Evolutionary conservation across 53 echinoderm and acorn worm genomes (phyloP).

Genomic region (Stichopus horrens): DNA sequence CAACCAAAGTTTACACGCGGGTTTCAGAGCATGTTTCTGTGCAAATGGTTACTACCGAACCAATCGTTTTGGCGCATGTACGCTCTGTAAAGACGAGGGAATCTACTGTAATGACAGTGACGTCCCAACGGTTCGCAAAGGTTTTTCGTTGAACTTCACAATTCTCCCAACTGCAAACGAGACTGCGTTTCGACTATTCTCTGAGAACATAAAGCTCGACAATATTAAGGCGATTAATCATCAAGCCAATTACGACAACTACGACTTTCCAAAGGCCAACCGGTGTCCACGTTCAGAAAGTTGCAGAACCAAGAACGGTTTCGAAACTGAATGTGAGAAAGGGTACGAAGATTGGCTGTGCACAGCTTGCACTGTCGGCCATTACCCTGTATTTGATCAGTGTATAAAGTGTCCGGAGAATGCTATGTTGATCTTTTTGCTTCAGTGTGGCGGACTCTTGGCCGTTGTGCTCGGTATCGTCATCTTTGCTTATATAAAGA

Average conservation of each 20-base stretch:
- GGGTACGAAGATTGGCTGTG: constrained; percentile 21
- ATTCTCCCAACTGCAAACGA: background rate
- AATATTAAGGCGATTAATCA: background rate
- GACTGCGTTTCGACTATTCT: no score
- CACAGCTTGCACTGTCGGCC: background rate
- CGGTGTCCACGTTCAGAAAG: constrained; percentile 5
- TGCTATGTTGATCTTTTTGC: background rate
- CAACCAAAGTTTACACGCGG: constrained; percentile 11
- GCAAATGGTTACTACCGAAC: constrained; percentile 21
- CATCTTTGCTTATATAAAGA: background rate
- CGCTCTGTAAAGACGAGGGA: constrained; percentile 1
- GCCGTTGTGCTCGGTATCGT: background rate
- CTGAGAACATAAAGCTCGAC: background rate
- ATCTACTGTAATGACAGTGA: background rate
- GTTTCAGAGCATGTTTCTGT: constrained; percentile 24
- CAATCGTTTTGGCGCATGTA: constrained; percentile 19
- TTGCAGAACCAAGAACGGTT: background rate
- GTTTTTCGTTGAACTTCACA: constrained; percentile 27
- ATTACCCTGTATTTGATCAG: constrained; percentile 13
- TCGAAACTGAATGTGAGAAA: background rate
- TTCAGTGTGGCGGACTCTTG: background rate
- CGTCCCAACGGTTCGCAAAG: background rate
- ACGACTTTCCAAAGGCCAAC: background rate
- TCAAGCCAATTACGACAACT: background rate
- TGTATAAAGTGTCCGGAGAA: background rate